These are phyloP conservation scores for Andrena marginata DNA, from an alignment of 2,888 invertebrate genomes.

Conservation along the genomic window DNA sequence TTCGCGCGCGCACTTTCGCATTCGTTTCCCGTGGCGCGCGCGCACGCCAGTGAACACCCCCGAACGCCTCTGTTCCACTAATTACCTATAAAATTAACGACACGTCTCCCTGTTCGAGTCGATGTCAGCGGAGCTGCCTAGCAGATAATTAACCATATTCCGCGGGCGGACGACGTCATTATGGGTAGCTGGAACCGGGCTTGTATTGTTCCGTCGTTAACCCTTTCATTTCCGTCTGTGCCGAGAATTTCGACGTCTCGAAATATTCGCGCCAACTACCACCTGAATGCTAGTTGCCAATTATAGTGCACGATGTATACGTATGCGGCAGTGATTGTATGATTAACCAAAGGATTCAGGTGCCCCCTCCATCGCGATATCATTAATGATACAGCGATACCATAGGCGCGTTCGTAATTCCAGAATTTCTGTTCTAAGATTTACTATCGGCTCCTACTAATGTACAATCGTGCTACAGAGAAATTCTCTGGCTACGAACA, in stretches of 20 bases:
- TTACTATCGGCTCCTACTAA: not conserved
- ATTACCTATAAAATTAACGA: constrained; percentile 64
- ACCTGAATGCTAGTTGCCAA: constrained; percentile 33
- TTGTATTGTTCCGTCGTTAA: constrained; percentile 58
- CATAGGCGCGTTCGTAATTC: not conserved
- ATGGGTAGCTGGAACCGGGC: constrained; percentile 38
- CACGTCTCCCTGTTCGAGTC: constrained; percentile 44
- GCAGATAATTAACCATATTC: constrained; percentile 63
- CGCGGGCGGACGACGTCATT: constrained; percentile 48
- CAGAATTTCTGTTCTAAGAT: not conserved
- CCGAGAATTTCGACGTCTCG: constrained; percentile 48
- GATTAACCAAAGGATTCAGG: constrained; percentile 12
- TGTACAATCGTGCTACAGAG: too few relatives aligned
- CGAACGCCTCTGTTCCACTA: constrained; percentile 49
- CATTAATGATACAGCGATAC: not conserved
- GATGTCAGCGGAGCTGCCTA: constrained; percentile 43
- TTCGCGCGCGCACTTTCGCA: constrained; percentile 59
- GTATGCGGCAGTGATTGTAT: not conserved
- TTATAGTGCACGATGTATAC: constrained; percentile 24
- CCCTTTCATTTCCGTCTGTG: constrained; percentile 45
- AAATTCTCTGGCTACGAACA: too few relatives aligned
- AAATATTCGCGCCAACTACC: constrained; percentile 20
- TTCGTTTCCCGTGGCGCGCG: constrained; percentile 50
- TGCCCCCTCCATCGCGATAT: not conserved
- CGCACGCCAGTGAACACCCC: constrained; percentile 13